A percentile compares a stretch with the other conserved stretches of the same genome.
Evolutionary conservation across 2,797 vertebrate genomes (phyloP).

Genomic region (Tragelaphus eurycerus): DNA sequence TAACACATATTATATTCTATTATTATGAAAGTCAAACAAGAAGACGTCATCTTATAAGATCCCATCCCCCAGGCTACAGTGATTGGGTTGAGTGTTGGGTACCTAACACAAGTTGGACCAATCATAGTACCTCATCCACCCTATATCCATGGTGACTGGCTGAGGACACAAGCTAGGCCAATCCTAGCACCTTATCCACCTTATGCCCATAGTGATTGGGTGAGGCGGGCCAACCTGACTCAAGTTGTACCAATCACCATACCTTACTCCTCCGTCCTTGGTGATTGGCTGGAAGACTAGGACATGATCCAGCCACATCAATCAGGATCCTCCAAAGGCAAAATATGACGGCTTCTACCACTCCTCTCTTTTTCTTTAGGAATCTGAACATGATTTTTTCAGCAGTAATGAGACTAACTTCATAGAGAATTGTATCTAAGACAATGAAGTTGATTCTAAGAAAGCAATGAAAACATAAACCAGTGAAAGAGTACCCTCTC

Average conservation of each 20-base stretch:
- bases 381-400: neutral
- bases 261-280: neutral
- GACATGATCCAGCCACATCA: neutral
- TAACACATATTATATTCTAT: neutral
- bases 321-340: neutral
- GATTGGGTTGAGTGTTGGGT: neutral
- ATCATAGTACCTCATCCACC: neutral
- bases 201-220: neutral
- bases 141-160: neutral
- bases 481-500: accelerated
- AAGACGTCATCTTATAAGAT: neutral
- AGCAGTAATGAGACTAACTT: neutral
- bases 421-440: neutral
- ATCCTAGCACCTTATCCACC: neutral
- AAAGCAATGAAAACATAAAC: neutral
- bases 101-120: neutral
- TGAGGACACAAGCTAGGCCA: neutral
- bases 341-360: neutral
- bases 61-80: neutral
- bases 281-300: neutral
- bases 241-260: neutral
- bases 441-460: neutral
- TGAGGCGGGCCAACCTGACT: neutral
- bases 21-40: neutral
- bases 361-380: neutral